phyloP scores from a whole-genome alignment of 2,797 vertebrate species.

The Pipistrellus pygmaeus region DNA sequence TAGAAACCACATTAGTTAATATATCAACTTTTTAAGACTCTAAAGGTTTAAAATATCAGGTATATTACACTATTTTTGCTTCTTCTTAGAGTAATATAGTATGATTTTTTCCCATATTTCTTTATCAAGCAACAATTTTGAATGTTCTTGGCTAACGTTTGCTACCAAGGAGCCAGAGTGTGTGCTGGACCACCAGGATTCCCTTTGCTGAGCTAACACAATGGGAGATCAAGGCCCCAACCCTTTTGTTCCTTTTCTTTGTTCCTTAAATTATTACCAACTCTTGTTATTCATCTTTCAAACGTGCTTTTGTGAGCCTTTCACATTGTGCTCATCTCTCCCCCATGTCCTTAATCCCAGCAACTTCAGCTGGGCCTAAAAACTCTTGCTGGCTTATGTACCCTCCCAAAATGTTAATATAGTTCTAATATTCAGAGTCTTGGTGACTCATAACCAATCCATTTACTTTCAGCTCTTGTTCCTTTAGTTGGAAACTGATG shows the following conservation, averaged over 20 bases:
- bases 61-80: background rate
- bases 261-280: slow-evolving; percentile 40
- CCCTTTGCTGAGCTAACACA: background rate
- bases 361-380: slow-evolving; percentile 56
- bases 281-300: slow-evolving; percentile 2
- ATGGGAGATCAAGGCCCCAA: background rate
- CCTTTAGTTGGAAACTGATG: slow-evolving; percentile 54
- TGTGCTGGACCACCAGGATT: background rate
- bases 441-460: slow-evolving; percentile 62
- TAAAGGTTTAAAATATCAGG: background rate
- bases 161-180: background rate
- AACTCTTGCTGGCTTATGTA: slow-evolving; percentile 48
- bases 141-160: background rate
- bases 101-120: background rate
- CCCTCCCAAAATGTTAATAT: slow-evolving; percentile 56
- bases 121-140: background rate
- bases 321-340: background rate
- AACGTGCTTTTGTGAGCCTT: slow-evolving; percentile 18
- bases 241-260: background rate
- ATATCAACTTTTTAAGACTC: slow-evolving; percentile 3
- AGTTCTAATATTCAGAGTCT: slow-evolving; percentile 59
- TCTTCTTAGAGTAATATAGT: background rate
- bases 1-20: background rate
- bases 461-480: slow-evolving; percentile 67
- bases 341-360: slow-evolving; percentile 37